A percentile compares a stretch with the other conserved stretches of the same genome.
Conservation (phyloP, 2,113 vertebrate species). For the Pluvialis apricaria region DNA sequence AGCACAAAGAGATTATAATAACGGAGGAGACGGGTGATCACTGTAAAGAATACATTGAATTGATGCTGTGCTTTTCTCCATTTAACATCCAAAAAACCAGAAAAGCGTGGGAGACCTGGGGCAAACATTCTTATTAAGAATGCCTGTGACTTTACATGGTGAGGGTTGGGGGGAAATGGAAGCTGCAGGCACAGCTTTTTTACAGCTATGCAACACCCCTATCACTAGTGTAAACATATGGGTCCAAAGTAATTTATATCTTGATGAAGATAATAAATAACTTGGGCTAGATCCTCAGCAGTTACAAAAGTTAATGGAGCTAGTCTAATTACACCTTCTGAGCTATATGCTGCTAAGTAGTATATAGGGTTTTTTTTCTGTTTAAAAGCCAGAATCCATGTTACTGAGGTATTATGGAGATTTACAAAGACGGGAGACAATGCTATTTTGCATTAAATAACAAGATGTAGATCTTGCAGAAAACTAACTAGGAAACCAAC, state of each 20-base stretch:
- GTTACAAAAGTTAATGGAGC: not conserved
- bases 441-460: not conserved
- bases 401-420: not conserved
- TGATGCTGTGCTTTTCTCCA: not conserved
- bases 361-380: not conserved
- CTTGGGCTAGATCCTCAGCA: not conserved
- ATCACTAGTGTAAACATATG: not conserved
- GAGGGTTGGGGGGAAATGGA: not conserved
- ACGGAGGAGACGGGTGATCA: not conserved
- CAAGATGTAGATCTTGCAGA: not conserved
- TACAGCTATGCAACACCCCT: not conserved
- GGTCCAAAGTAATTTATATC: not conserved
- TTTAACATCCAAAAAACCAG: not conserved
- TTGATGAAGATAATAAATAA: not conserved
- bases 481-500: not conserved
- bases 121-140: not conserved
- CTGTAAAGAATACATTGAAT: not conserved
- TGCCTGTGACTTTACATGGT: not conserved
- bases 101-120: not conserved
- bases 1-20: not conserved
- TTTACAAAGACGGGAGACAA: not conserved
- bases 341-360: not conserved
- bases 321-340: not conserved
- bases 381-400: not conserved
- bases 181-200: not conserved